Evolutionary conservation across 2,113 vertebrate species (phyloP).

Genomic region (Chaenogobius annularis): DNA sequence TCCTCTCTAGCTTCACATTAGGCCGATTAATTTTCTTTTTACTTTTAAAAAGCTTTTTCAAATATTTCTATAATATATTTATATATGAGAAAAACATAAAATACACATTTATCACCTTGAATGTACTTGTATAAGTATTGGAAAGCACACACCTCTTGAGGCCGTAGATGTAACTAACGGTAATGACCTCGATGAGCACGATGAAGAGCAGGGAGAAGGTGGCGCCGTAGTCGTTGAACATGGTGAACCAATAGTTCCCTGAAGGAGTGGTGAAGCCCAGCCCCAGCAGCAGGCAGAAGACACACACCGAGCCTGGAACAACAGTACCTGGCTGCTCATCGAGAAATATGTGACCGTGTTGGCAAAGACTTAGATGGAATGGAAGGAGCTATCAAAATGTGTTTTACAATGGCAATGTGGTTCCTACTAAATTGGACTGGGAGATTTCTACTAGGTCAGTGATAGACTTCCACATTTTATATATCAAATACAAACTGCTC

Average conservation of each 20-base stretch:
- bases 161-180: constrained; percentile 88
- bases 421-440: no score
- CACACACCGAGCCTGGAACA: constrained; percentile 80
- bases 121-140: not conserved
- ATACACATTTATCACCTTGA: not conserved
- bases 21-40: no score
- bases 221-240: constrained; percentile 91
- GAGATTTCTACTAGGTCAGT: no score
- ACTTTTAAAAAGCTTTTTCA: no score
- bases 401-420: no score
- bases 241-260: constrained; percentile 94
- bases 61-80: no score
- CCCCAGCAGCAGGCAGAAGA: constrained; percentile 81
- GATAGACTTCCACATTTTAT: no score
- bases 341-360: not conserved
- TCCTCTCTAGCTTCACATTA: no score
- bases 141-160: constrained; percentile 79
- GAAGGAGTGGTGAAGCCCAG: constrained; percentile 86
- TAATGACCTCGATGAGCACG: constrained; percentile 84
- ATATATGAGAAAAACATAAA: no score
- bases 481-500: no score
- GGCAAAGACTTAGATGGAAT: not conserved
- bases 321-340: not conserved
- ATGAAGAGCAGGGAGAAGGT: constrained; percentile 89
- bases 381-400: no score